These are phyloP conservation scores for Hartigia nigra DNA, from an alignment of 2,888 invertebrate genomes.

Conservation along the genomic window DNA sequence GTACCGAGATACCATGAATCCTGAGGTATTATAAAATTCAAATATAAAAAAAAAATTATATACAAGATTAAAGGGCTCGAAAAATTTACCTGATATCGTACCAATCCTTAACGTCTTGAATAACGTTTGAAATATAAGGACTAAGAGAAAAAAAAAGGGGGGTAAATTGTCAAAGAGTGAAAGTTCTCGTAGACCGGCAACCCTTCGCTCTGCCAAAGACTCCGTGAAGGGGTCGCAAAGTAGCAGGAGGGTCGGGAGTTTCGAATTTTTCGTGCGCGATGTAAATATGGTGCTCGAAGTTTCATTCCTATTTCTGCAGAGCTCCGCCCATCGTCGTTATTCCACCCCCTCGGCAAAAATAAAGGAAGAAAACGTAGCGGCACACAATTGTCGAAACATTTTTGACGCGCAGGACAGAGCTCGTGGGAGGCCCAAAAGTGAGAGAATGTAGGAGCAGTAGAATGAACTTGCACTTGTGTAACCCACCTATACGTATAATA, in stretches of 20 bases:
- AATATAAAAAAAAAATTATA: background rate
- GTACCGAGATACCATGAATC: background rate
- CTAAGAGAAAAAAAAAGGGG: background rate
- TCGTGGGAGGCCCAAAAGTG: conserved; percentile 14
- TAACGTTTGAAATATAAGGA: background rate
- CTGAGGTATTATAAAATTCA: background rate
- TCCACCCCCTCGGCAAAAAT: conserved; percentile 54
- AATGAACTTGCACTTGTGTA: conserved; percentile 9
- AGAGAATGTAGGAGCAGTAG: conserved; percentile 13
- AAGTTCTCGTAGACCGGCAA: background rate
- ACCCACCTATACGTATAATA: background rate
- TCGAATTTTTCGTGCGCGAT: conserved; percentile 37
- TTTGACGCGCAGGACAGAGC: conserved; percentile 47
- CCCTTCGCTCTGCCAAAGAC: background rate
- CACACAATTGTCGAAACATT: conserved; percentile 60
- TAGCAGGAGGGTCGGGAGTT: background rate
- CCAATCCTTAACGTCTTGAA: background rate
- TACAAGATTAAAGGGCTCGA: background rate
- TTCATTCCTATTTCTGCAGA: conserved; percentile 52
- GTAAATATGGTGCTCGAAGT: conserved; percentile 63
- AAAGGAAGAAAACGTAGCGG: conserved; percentile 59
- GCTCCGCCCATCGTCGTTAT: conserved; percentile 56
- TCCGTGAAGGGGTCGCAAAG: background rate
- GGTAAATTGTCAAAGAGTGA: background rate
- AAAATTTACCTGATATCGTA: background rate